Percentiles rank a stretch among this genome's conserved stretches.
These are phyloP conservation scores for Cerastoderma edule DNA, from an alignment of 2,888 invertebrate genomes.

Conservation along the genomic window DNA sequence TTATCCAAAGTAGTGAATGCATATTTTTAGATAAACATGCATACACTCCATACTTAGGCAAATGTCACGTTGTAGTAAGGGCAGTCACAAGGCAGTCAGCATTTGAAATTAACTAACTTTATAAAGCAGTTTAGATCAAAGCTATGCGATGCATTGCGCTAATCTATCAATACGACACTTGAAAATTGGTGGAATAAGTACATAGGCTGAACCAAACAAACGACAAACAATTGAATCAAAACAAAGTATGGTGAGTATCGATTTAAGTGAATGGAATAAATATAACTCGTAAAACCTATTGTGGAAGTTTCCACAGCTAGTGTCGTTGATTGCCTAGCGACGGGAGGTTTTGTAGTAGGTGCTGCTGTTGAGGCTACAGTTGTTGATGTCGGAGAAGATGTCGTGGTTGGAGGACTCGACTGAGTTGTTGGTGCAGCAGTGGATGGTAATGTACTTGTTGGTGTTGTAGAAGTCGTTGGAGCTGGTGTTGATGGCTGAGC, in stretches of 20 bases:
- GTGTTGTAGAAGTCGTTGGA: conserved; percentile 17
- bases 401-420: background rate
- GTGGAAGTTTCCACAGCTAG: background rate
- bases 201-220: no score
- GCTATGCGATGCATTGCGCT: no score
- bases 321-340: background rate
- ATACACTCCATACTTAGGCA: no score
- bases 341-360: background rate
- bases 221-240: background rate
- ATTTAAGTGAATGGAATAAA: background rate
- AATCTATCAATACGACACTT: no score
- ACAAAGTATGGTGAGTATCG: background rate
- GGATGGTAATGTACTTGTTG: conserved; percentile 14
- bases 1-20: no score
- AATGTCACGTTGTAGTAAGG: no score
- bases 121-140: no score
- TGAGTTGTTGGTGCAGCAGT: conserved; percentile 3
- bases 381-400: background rate
- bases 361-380: background rate
- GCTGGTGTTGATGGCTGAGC: conserved; percentile 12
- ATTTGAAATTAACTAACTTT: no score
- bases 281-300: background rate
- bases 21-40: no score
- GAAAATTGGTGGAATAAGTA: no score
- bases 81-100: no score